Conservation (phyloP, 2,797 vertebrate species). For the Eleutherodactylus coqui region DNA sequence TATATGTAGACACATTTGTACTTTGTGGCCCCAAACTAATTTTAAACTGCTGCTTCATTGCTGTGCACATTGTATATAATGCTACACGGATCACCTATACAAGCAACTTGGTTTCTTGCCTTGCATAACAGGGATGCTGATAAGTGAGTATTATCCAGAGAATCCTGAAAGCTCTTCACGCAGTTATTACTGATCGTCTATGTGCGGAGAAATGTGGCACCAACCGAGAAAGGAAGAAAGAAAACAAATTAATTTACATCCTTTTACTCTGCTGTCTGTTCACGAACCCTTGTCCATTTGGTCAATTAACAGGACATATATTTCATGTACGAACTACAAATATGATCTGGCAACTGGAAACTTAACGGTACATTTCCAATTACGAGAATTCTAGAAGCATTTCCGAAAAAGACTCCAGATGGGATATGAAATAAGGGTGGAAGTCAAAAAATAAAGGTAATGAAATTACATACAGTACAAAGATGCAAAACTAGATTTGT, state of each 20-base stretch:
- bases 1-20: not conserved
- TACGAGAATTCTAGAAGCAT: not conserved
- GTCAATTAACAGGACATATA: not conserved
- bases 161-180: slow-evolving; percentile 1
- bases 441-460: not conserved
- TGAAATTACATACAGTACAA: too few relatives aligned
- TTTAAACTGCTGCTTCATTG: not conserved
- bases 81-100: not conserved
- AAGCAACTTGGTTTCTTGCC: not conserved
- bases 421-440: not conserved
- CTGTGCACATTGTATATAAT: not conserved
- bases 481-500: too few relatives aligned
- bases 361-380: slow-evolving; percentile 3
- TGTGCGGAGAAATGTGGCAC: not conserved
- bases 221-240: not conserved
- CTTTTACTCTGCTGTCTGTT: slow-evolving; percentile 15
- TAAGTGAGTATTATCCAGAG: not conserved
- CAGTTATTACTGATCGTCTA: not conserved
- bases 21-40: not conserved
- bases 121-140: not conserved
- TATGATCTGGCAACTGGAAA: not conserved
- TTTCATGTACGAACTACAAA: not conserved
- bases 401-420: not conserved
- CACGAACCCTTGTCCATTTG: not conserved
- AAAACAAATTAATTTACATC: not conserved